Evolutionary conservation across 2,888 invertebrate species (phyloP).

Genomic region (Stramonita haemastoma): DNA sequence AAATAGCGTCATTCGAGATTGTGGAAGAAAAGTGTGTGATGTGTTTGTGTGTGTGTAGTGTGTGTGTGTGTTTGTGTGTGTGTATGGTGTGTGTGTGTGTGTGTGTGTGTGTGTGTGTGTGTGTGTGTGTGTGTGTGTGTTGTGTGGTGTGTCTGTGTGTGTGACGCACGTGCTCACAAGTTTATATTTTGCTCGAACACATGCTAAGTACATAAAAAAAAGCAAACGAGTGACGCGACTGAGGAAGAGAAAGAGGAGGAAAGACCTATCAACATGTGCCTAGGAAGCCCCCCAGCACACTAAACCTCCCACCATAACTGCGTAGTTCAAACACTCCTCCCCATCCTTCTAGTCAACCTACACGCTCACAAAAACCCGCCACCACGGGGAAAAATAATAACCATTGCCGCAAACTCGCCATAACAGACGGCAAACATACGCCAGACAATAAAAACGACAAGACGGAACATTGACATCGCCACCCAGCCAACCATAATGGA

Average conservation of each 20-base stretch:
- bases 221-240: background rate
- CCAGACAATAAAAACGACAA: background rate
- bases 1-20: too few species aligned
- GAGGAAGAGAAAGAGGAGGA: background rate
- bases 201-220: background rate
- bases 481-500: background rate
- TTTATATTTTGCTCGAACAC: too few species aligned
- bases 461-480: constrained; percentile 2
- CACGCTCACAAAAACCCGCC: background rate
- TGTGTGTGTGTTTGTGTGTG: constrained; percentile 43
- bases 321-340: too few species aligned
- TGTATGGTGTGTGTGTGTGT: background rate
- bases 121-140: constrained; percentile 41
- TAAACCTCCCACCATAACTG: too few species aligned
- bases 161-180: too few species aligned
- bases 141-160: background rate
- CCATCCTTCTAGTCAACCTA: background rate
- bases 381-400: too few species aligned
- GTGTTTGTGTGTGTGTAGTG: too few species aligned
- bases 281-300: too few species aligned
- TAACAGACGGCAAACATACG: too few species aligned
- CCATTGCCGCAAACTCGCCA: too few species aligned
- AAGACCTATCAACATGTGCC: background rate
- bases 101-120: constrained; percentile 34
- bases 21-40: too few species aligned